These are phyloP conservation scores for Cetoscarus ocellatus DNA, from an alignment of 2,797 vertebrate genomes.

Conservation along the genomic window DNA sequence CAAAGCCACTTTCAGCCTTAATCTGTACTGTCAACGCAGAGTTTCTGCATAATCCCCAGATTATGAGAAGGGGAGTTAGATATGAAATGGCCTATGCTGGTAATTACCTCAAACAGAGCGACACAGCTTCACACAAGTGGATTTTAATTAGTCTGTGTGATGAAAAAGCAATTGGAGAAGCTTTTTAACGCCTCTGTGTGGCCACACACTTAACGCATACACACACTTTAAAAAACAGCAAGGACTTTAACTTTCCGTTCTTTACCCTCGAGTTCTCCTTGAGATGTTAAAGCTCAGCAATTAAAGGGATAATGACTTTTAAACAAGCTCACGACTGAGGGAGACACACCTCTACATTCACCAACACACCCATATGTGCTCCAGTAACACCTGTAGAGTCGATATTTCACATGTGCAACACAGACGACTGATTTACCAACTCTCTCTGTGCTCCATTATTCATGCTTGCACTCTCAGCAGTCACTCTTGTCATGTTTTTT, in stretches of 20 bases:
- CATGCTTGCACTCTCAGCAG: no score
- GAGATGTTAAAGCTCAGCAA: slow-evolving; percentile 38
- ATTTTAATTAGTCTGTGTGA: slow-evolving; percentile 51
- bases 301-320: slow-evolving; percentile 53
- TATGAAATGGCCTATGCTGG: slow-evolving; percentile 38
- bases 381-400: slow-evolving; percentile 9
- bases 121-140: slow-evolving; percentile 40
- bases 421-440: neutral
- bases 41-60: slow-evolving; percentile 34
- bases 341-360: neutral
- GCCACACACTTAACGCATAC: slow-evolving; percentile 9
- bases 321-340: slow-evolving; percentile 22
- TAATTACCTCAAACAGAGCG: slow-evolving; percentile 46
- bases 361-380: neutral
- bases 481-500: no score
- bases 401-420: neutral
- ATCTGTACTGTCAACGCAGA: slow-evolving; percentile 8
- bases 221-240: neutral
- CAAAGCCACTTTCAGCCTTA: neutral
- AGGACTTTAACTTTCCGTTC: slow-evolving; percentile 45
- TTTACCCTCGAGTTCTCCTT: slow-evolving; percentile 31
- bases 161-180: slow-evolving; percentile 42
- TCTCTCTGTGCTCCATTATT: neutral
- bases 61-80: slow-evolving; percentile 21
- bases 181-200: slow-evolving; percentile 12